Base-by-base conservation (phyloP, 2,797 vertebrate species). In the Alfaro cultratus region DNA sequence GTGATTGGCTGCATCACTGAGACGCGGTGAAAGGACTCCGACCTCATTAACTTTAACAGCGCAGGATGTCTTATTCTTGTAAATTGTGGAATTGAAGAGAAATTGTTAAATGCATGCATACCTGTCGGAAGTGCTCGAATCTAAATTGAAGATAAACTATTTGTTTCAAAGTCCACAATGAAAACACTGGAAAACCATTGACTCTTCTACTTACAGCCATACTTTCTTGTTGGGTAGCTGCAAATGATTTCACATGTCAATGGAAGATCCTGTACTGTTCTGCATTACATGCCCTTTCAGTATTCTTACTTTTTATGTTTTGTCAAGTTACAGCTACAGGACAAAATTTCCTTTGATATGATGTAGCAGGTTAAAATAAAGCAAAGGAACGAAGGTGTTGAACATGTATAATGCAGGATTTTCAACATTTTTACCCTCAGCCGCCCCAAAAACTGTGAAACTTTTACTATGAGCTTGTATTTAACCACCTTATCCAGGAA, bases 1-100 rank as follows among this genome's bases (percentile, higher is more conserved):
- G 8, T 87, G 94, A 95, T 95, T 95, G 95, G 94, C 88, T 93
- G 90, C 88, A 87, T 87, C 88, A 49, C 26, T 34, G 15, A 79
- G 73, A 85, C 81, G 68, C 51, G 36, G 23, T 3, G 10, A 12
- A 70, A 8, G 11, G 39, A n/a, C 26, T 71, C 68, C 5, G 13
- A 43, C n/a, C 68, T 71, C 36, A 68, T 68, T 41, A 26, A 41
- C 21, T 41, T 39, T 68, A 68, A n/a, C 41, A 16, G 23, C 68
- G 8, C 23, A 71, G 12, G 21, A 43, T 70, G 39, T 43, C 41
- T 71, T 41, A 11, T 12, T 70, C 39, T 13, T 43, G 67, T 70
- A 29, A 71, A 71, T 45, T 13, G 39, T 71, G 8, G 2, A 15
- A 71, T 12, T 13, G 13, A 43, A 13, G 18, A 11, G 4, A 23